phyloP scores from a whole-genome alignment of 2,888 invertebrate species.

The Lepidonotus clava region DNA sequence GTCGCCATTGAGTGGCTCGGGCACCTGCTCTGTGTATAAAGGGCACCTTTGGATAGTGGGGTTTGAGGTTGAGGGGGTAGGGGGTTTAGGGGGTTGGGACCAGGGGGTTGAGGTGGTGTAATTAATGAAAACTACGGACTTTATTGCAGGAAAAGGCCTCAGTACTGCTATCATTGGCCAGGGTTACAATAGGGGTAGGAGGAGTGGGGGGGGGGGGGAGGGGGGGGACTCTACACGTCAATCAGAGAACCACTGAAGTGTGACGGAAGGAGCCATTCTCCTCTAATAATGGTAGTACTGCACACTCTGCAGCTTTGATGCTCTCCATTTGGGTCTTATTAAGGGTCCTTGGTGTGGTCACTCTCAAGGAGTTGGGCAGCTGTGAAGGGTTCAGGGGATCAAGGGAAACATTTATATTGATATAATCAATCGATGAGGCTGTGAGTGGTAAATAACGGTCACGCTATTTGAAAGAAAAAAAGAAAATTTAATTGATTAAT shows the following conservation, averaged over 20 bases:
- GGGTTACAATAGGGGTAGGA: background rate
- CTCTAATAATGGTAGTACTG: too few species aligned
- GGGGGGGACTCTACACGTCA: background rate
- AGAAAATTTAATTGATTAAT: too few species aligned
- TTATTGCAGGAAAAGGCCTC: background rate
- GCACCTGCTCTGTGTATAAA: background rate
- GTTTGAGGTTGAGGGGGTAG: background rate
- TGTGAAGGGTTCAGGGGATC: too few species aligned
- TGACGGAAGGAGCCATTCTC: conserved; percentile 2
- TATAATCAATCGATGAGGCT: too few species aligned
- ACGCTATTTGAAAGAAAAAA: too few species aligned
- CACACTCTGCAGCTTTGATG: too few species aligned
- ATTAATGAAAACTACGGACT: conserved; percentile 46
- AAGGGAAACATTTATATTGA: too few species aligned
- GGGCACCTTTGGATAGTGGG: background rate
- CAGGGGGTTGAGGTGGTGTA: background rate
- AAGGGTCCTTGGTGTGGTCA: too few species aligned
- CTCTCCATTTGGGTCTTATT: too few species aligned
- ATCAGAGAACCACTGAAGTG: background rate
- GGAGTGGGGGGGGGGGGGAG: background rate
- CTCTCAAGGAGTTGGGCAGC: background rate
- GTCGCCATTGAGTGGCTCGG: background rate
- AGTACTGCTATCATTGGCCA: conserved; percentile 9
- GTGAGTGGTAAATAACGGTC: too few species aligned
- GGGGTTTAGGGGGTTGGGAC: background rate